Evolutionary conservation across 2,888 invertebrate species (phyloP).

Genomic region (Calliscelio sp.): DNA sequence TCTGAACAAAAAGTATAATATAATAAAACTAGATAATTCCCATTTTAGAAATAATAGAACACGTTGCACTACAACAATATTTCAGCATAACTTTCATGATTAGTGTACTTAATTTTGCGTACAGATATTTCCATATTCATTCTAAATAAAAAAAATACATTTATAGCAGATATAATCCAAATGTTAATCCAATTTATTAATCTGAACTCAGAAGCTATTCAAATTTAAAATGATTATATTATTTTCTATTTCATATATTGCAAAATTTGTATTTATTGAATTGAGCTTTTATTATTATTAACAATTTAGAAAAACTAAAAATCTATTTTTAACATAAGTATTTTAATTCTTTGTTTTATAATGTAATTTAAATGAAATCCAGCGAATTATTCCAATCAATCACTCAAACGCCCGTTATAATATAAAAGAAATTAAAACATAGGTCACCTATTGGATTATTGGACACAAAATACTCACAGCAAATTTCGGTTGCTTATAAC

Average conservation of each 20-base stretch:
- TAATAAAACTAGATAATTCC: neutral
- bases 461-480: no score
- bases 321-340: neutral
- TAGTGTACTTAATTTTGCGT: neutral
- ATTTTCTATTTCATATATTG: slow-evolving; percentile 6
- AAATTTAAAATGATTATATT: slow-evolving; percentile 1
- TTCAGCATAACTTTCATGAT: neutral
- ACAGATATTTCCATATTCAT: neutral
- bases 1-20: neutral
- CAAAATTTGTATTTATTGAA: neutral
- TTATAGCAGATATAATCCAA: no score
- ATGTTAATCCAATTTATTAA: neutral
- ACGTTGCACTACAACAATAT: neutral
- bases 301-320: slow-evolving; percentile 1
- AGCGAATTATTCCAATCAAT: no score
- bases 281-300: neutral
- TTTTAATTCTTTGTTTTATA: neutral
- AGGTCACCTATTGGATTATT: no score
- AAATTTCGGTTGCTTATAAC: no score
- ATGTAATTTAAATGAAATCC: no score
- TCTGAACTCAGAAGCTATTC: neutral
- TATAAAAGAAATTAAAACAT: no score
- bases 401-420: no score
- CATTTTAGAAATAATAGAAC: neutral
- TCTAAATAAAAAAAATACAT: no score